Base-by-base conservation (phyloP, 1,140 invertebrate species). In the Periplaneta americana region DNA sequence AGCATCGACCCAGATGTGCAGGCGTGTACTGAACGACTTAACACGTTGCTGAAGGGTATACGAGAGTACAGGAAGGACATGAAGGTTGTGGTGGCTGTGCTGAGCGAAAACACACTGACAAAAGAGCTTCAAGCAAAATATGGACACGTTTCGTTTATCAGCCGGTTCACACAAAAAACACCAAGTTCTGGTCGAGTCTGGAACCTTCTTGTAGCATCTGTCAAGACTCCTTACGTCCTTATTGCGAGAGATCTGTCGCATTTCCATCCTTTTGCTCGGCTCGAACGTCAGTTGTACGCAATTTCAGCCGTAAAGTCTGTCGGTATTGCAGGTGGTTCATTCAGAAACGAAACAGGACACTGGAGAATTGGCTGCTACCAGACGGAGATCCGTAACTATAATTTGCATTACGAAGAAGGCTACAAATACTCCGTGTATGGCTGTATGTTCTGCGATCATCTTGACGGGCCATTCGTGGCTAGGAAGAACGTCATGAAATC, bases 341-440 rank as follows among this genome's bases (percentile, higher is more conserved):
- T 82, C 32, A 82, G 87, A 22, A 85, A 85, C 78, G n/a, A 80
- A 36, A 80, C 83, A 33, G 87, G 87, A 17, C 84, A 85, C 36
- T 88, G 87, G 86, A 84, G 82, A 74, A 82, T 84, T 34, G 87
- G 85, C 8, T 88, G 87, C 81, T 84, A 84, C 81, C 87, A 87
- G 76, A 78, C 82, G 1, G 79, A 80, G 10, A 82, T 85, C 66
- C 83, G 83, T 74, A 85, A 87, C 37, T 87, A 84, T 76, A 82
- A 83, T 33, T 79, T 88, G 15, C 75, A 80, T 22, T 85, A 84
- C 74, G n/a, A 82, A 6, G 83, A 86, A 34, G 87, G 87, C 0
- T 88, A 88, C 81, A 84, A 84, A 34, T 82, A 82, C 75, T 87
- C 86, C 4, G 74, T 81, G 22, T 80, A 84, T 31, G 87, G 85